Evolutionary conservation across 2,797 vertebrate genomes (phyloP).

Genomic region (Leptatherina wallacei): DNA sequence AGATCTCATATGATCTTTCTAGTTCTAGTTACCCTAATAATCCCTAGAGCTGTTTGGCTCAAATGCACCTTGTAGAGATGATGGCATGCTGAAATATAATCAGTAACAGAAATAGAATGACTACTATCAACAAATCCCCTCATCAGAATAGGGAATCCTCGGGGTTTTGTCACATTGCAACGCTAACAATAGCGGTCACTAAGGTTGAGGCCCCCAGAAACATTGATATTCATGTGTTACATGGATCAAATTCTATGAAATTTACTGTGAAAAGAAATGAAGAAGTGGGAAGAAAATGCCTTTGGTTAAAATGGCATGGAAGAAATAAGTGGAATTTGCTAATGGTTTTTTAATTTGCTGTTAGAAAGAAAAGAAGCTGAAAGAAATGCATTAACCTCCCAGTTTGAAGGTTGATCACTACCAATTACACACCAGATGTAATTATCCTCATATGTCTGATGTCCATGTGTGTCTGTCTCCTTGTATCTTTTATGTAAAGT

Average conservation of each 20-base stretch:
- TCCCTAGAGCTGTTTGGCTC: neutral
- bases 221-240: neutral
- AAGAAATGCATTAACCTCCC: slow-evolving; percentile 41
- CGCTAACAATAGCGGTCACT: neutral
- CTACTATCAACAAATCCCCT: neutral
- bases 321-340: slow-evolving; percentile 11
- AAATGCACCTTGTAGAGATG: neutral
- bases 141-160: neutral
- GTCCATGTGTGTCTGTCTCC: slow-evolving; percentile 15
- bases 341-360: slow-evolving; percentile 24
- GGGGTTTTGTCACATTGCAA: neutral
- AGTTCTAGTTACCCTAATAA: neutral
- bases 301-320: slow-evolving; percentile 7
- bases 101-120: neutral
- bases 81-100: neutral
- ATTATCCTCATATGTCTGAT: slow-evolving; percentile 19
- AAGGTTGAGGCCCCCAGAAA: neutral
- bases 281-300: neutral
- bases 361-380: slow-evolving; percentile 14
- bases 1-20: neutral
- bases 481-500: slow-evolving; percentile 3
- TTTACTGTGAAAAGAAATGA: neutral
- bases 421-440: slow-evolving; percentile 23
- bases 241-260: neutral
- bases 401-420: slow-evolving; percentile 41